These are phyloP conservation scores for Tricholaema leucomelas DNA, from an alignment of 2,113 vertebrate species.

Conservation along the genomic window DNA sequence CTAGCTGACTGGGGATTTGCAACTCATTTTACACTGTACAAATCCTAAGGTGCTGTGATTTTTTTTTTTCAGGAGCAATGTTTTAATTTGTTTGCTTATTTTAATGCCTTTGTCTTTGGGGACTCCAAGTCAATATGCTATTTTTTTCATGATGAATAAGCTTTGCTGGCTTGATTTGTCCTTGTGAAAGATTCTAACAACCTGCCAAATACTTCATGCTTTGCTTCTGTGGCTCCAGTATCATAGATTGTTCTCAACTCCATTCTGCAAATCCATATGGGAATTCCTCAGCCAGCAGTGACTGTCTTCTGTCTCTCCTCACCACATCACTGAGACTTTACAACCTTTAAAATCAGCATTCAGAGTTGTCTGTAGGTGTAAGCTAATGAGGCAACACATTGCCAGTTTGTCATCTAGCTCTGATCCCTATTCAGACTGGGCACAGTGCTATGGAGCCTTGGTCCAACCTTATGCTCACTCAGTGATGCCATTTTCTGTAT, in stretches of 20 bases:
- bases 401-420: neutral
- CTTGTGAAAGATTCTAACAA: neutral
- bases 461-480: neutral
- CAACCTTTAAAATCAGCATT: neutral
- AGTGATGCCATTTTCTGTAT: neutral
- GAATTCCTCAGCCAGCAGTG: neutral
- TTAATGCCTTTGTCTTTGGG: constrained; percentile 13
- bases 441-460: neutral
- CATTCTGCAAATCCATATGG: neutral
- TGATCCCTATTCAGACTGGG: neutral
- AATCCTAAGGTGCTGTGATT: neutral
- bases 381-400: neutral
- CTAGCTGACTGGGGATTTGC: neutral
- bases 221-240: neutral
- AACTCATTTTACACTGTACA: neutral
- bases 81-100: constrained; percentile 30
- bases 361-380: neutral
- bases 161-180: constrained; percentile 1
- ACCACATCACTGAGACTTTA: neutral
- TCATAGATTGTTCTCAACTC: neutral
- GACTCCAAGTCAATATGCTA: neutral
- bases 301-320: neutral
- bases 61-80: neutral
- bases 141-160: neutral
- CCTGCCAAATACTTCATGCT: neutral